Base-by-base conservation (phyloP, 2,888 invertebrate species). In the Nezara viridula region DNA sequence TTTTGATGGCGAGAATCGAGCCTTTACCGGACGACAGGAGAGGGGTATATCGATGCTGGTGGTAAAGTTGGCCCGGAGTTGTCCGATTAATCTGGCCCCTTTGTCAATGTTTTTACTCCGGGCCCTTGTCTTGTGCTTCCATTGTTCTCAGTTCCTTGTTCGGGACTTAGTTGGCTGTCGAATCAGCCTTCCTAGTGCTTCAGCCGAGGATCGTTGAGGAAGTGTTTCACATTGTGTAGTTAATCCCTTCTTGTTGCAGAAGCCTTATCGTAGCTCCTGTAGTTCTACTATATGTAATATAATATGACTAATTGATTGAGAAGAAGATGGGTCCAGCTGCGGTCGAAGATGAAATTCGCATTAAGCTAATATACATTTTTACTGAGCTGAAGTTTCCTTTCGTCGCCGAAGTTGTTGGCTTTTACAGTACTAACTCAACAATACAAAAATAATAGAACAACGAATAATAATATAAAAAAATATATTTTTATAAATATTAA, bases 91-190 rank as follows among this genome's bases (percentile, higher is more conserved):
- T 81, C 81, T 44, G n/a, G 24, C 24, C 44, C 44, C 44, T 81
- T 81, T 81, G 81, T 81, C 81, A 81, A 81, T 81, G 81, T 81
- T 81, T 81, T 81, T 81, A 44, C 40, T 81, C n/a, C n/a, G 5
- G 19, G 24, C 81, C 21, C 44, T 44, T 44, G 81, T 81, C 44
- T 81, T 81, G 24, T n/a, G 81, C 81, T 47, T n/a, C 81, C 19
- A 81, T 81, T 81, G 81, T 81, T 40, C 81, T 47, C 81, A 6
- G 2, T 21, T 73, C 66, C 66, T 73, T 73, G 66, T 37, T 73
- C 1, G 19, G 66, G 66, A 21, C 66, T 73, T 73, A 73, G 66
- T 73, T 73, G 32, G 37, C 19, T 19, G 66, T 19, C 16, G 32
- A 37, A 19, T 73, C 66, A 6, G 32, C 19, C 66, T 73, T 73